Percentiles rank a stretch among this genome's conserved stretches.
These are phyloP conservation scores for Heliconius hermathena DNA, from an alignment of 1,140 invertebrate genomes.

Conservation along the genomic window DNA sequence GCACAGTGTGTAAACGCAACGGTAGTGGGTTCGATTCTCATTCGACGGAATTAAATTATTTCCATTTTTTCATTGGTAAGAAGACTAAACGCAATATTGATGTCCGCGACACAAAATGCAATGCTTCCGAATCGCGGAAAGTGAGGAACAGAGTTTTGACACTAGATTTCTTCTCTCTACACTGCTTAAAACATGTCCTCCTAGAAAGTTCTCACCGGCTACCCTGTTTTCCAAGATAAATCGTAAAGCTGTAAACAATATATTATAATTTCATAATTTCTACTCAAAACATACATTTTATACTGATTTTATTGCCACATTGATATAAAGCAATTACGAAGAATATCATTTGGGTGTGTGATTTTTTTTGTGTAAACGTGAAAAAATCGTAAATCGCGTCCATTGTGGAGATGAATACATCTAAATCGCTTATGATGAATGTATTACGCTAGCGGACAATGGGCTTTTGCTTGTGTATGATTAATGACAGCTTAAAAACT, in stretches of 20 bases:
- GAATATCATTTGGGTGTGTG: constrained; percentile 1
- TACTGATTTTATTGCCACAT: not conserved
- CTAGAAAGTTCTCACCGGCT: no score
- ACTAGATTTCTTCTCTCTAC: no score
- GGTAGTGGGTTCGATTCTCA: no score
- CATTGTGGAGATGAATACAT: constrained; percentile 36
- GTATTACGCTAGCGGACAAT: constrained; percentile 38
- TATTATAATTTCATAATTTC: not conserved
- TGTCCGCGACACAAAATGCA: no score
- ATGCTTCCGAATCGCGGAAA: no score
- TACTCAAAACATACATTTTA: not conserved
- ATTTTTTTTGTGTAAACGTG: not conserved
- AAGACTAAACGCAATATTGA: no score
- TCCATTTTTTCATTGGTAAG: no score
- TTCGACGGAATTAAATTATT: no score
- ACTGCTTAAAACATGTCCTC: no score
- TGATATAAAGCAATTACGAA: constrained; percentile 15
- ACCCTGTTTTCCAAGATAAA: no score
- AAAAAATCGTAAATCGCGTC: constrained; percentile 19
- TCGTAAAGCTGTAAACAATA: not conserved
- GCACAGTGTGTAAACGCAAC: no score
- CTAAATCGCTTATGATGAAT: constrained; percentile 38
- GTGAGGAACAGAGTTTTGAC: no score
- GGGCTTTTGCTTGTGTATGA: constrained; percentile 32
- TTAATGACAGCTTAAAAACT: constrained; percentile 42